Base-by-base conservation (phyloP, 2,888 invertebrate species). In the Catocala fraxini region DNA sequence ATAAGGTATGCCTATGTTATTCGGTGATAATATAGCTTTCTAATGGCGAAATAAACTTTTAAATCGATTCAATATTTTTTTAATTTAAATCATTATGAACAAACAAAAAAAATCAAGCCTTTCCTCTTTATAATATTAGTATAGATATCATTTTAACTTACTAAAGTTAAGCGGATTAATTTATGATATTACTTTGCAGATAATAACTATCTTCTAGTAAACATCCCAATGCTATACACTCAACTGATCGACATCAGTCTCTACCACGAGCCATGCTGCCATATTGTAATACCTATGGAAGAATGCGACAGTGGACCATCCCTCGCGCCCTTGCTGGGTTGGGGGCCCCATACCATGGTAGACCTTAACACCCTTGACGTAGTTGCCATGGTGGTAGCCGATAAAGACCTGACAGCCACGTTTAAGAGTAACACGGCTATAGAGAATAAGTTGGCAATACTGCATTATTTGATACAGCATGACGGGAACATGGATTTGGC, bases 221-320 rank as follows among this genome's bases (percentile, higher is more conserved):
- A 97, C 80, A 96, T 97, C 33, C 97, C 98, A 11, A 97, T 97
- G 82, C 94, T 97, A 39, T 98, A 98, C 90, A 96, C 97, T 0
- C 98, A 98, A 83, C 90, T 98, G 34, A 92, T 98, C 57, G 98
- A 98, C 91, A 96, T 98, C 52, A 97, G 98, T 4, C 91, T 97
- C 9, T 95, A 96, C 78, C 98, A 98, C 87, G 98, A 98, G 84
- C 98, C 98, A 0, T 97, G 96, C 75, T 97, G 97, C 77, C 97
- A 97, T 81, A 96, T 97, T 56, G 95, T 97, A 0, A 95, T 97
- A 13, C 96, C 97, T 0, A 92, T 96, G 64, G 95, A 95, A 46
- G 89, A 94, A 46, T 89, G 92, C n/a, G 89, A 93, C 1, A 90
- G 94, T 13, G 94, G 95, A 4, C 95, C 96, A 0, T 95, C 96